Evolutionary conservation across 64 coral and sea anemone genomes (phyloP).

Genomic region (Platygyra sinensis): DNA sequence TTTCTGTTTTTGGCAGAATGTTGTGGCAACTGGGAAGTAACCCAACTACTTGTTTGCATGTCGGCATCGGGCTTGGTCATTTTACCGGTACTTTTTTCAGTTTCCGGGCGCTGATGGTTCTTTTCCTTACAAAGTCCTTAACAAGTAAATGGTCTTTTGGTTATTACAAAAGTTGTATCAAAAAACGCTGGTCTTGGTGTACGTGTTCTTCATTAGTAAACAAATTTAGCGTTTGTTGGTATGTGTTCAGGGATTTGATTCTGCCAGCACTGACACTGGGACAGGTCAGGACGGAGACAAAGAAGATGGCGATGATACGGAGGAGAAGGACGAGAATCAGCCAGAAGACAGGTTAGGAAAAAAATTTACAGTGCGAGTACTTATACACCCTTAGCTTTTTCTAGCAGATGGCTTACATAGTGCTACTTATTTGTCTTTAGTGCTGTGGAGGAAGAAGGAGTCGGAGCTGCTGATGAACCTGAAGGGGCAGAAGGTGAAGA

Average conservation of each 20-base stretch:
- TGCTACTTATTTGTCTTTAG: not conserved
- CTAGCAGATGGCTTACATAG: not conserved
- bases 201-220: not conserved
- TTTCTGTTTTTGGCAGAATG: no score
- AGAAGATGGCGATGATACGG: constrained; percentile 59
- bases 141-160: no score
- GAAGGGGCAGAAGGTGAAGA: constrained; percentile 25
- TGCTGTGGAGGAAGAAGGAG: constrained; percentile 39
- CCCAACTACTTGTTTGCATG: no score
- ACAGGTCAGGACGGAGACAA: constrained; percentile 84
- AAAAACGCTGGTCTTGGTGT: no score
- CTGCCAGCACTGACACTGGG: constrained; percentile 69
- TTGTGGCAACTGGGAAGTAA: no score
- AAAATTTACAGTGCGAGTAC: no score
- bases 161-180: no score
- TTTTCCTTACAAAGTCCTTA: no score
- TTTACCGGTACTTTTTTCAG: no score
- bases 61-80: no score
- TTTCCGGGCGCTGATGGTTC: no score
- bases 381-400: no score
- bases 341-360: constrained; percentile 62
- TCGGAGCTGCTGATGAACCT: not conserved
- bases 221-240: not conserved
- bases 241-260: constrained; percentile 47
- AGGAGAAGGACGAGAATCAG: constrained; percentile 58